A percentile compares a stretch with the other conserved stretches of the same genome.
Conservation (phyloP, 2,113 vertebrate species). For the Myrmecophaga tridactyla region DNA sequence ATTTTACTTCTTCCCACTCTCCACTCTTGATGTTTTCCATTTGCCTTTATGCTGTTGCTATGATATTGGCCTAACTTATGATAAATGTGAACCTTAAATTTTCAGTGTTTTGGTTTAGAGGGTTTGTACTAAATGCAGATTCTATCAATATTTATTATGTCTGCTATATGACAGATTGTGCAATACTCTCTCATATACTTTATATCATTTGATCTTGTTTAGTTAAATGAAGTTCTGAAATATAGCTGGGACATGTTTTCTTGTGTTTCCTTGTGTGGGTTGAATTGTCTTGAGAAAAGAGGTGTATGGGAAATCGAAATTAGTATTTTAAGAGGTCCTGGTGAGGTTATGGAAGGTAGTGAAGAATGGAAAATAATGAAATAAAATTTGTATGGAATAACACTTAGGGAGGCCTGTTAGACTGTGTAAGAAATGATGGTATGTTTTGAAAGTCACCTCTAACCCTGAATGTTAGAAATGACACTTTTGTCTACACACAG, state of each 20-base stretch:
- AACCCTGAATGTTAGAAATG: not conserved
- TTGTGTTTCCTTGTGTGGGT: conserved; percentile 3
- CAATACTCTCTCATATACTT: not conserved
- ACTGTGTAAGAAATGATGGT: not conserved
- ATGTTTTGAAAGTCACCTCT: not conserved
- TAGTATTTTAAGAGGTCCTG: conserved; percentile 3
- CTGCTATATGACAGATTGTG: not conserved
- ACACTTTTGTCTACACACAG: not conserved
- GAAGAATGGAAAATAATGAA: not conserved
- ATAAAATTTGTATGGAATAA: not conserved
- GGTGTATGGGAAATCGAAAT: not conserved
- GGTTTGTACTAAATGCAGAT: not conserved
- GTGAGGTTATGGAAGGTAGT: not conserved
- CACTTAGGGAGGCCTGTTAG: not conserved
- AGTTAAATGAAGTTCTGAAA: conserved; percentile 34
- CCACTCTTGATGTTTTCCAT: not conserved
- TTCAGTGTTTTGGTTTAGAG: not conserved
- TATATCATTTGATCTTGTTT: not conserved
- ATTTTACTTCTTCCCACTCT: not conserved
- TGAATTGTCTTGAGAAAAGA: not conserved
- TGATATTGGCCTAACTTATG: not conserved
- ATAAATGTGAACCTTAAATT: not conserved
- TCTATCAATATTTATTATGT: not conserved
- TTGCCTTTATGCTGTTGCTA: not conserved
- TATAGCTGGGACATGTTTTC: not conserved